Evolutionary conservation across 2,113 vertebrate genomes (phyloP), one percentile per base, ranked within the genome.

Genomic region (Nesoenas mayeri): DNA sequence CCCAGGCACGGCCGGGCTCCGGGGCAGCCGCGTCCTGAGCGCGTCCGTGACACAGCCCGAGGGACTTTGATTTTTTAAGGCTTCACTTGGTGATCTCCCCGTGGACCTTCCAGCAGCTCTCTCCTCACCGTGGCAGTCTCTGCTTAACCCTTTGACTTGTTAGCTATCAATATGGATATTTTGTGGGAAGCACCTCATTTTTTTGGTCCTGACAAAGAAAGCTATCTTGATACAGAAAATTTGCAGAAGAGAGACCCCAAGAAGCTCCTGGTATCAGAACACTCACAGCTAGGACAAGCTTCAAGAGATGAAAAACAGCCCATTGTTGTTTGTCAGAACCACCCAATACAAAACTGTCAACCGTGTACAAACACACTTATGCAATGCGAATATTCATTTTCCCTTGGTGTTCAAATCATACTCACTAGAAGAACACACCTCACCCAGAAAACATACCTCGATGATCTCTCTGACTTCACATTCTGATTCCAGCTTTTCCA

Each of bases 381-480:
- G 32, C 42, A 11, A 12, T 2, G 11, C 1, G 1, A 54, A 34
- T 1, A 22, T 10, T 71, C 4, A 1, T 16, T 32, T 61, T 44
- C 64, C 56, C 34, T 70, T 16, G 17, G 25, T 24, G 50, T 36
- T 82, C 40, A 47, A 38, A 29, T 11, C 9, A 18, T 2, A 20
- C 28, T 6, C 17, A 28, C 18, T 3, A 61, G 22, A 15, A 62
- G 67, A 82, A 72, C 56, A 67, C 47, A 19, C 24, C 26, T 56
- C 73, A 34, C 53, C 34, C 72, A 13, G 1, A 28, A 44, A 71
- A 54, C 81, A 32, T 97, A 99, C 99, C 99, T 99, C 99, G 0
- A 99, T 97, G 36, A 99, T 99, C 95, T 99, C 99, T 95, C 99
- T 98, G 92, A 99, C 98, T 97, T 99, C 99, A 86, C 99, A 99